phyloP scores from a whole-genome alignment of 2,797 vertebrate species.

The Scleropages formosus region DNA sequence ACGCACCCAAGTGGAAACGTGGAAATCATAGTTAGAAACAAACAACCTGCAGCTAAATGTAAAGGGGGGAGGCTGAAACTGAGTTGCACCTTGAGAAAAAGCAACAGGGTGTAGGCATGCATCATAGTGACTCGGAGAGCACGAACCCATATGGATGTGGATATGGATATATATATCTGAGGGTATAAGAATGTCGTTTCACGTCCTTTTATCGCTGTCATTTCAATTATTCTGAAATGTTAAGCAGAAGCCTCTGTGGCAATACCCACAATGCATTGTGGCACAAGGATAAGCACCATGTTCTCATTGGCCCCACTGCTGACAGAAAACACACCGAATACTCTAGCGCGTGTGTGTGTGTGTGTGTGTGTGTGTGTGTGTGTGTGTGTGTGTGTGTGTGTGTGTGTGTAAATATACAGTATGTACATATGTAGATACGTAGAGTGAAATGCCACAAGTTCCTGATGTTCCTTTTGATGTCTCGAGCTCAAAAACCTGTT shows the following conservation, averaged over 20 bases:
- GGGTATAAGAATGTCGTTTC: too few species aligned
- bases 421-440: not conserved
- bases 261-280: too few species aligned
- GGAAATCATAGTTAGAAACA: constrained; percentile 1
- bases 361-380: too few species aligned
- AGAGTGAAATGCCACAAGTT: constrained; percentile 1
- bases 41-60: constrained; percentile 2
- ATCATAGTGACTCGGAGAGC: not conserved
- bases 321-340: too few species aligned
- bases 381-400: not conserved
- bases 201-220: too few species aligned
- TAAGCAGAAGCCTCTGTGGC: not conserved
- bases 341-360: too few species aligned
- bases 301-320: too few species aligned
- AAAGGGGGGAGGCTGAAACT: constrained; percentile 12
- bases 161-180: too few species aligned
- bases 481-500: constrained; percentile 1
- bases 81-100: not conserved
- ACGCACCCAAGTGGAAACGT: constrained; percentile 15
- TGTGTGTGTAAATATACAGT: not conserved
- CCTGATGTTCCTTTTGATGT: not conserved
- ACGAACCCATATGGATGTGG: too few species aligned
- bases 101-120: not conserved
- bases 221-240: not conserved
- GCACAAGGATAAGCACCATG: not conserved